Conservation (phyloP, 2,113 vertebrate genomes). For the Natator depressus region DNA sequence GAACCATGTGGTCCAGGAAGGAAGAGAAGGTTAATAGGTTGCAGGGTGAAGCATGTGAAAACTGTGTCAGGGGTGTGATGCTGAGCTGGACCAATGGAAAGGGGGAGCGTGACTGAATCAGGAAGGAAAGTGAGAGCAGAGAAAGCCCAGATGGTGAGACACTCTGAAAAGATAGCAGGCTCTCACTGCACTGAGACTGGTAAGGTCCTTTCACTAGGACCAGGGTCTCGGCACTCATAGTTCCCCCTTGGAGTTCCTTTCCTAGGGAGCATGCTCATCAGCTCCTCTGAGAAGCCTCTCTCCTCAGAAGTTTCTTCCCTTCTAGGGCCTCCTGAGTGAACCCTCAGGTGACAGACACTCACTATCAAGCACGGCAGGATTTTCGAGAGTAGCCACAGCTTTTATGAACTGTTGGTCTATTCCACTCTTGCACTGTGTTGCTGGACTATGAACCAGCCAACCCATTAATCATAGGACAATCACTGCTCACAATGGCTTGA, state of each 20-base stretch:
- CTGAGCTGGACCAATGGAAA: neutral
- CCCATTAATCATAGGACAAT: neutral
- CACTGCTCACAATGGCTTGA: fast-evolving
- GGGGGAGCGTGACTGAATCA: neutral
- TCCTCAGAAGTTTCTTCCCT: too few species aligned
- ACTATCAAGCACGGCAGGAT: neutral
- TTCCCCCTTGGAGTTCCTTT: too few species aligned
- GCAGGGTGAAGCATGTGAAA: neutral
- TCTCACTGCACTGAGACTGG: fast-evolving
- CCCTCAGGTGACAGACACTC: too few species aligned
- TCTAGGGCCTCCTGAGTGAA: too few species aligned
- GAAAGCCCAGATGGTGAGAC: neutral
- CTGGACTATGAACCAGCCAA: fast-evolving
- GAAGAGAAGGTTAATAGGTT: neutral
- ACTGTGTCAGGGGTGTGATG: neutral
- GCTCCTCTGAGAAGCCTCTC: too few species aligned
- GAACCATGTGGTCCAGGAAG: neutral
- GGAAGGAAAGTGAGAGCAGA: neutral
- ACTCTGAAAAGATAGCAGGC: neutral
- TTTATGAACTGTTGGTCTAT: neutral
- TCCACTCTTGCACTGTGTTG: neutral
- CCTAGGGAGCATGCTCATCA: too few species aligned
- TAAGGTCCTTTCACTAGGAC: too few species aligned
- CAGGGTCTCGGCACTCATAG: too few species aligned
- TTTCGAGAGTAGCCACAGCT: neutral